Conservation (phyloP, 2,888 invertebrate genomes). For the Cerastis leucographa region DNA sequence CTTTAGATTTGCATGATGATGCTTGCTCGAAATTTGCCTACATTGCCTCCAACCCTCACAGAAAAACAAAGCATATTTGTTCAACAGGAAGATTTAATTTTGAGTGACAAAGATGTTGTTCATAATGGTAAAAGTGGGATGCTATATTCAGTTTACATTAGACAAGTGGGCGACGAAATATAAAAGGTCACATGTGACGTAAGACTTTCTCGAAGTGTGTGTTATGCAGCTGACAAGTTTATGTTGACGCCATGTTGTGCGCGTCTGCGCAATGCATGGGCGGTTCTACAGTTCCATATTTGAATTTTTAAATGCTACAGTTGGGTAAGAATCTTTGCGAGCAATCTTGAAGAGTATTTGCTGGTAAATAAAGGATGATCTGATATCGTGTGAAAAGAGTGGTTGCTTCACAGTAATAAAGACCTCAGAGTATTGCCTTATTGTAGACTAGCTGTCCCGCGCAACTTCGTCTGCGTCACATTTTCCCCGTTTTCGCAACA, state of each 20-base stretch:
- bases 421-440: neutral
- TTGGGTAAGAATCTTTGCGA: constrained; percentile 44
- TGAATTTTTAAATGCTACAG: constrained; percentile 63
- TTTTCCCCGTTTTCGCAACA: too few species aligned
- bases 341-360: neutral
- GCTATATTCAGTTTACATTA: constrained; percentile 63
- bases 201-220: constrained; percentile 77
- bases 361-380: constrained; percentile 9
- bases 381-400: constrained; percentile 4
- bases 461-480: too few species aligned
- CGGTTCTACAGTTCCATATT: constrained; percentile 62
- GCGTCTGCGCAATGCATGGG: constrained; percentile 64
- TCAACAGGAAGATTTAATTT: rapidly evolving
- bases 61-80: neutral
- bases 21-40: constrained; percentile 51
- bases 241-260: constrained; percentile 47
- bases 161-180: constrained; percentile 78
- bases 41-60: neutral
- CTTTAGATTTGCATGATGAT: constrained; percentile 35
- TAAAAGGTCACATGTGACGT: constrained; percentile 80
- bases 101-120: neutral
- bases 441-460: too few species aligned
- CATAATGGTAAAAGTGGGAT: constrained; percentile 69
- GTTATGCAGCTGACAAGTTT: constrained; percentile 61
- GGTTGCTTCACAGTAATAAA: constrained; percentile 9